These are phyloP conservation scores for Papilio elwesi DNA, from an alignment of 2,888 invertebrate genomes.

Conservation along the genomic window DNA sequence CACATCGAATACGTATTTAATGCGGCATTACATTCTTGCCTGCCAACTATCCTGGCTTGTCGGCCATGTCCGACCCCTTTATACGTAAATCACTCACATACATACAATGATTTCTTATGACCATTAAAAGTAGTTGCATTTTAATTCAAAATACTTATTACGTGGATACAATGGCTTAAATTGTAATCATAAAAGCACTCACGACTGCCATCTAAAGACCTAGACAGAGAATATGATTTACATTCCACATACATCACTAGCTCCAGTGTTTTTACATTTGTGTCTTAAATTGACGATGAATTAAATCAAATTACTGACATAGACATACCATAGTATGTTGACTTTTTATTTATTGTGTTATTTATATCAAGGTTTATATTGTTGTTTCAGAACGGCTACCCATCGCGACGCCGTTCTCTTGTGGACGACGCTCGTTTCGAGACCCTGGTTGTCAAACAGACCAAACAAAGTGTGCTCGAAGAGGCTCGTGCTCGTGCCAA, in stretches of 20 bases:
- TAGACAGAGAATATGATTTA: background rate
- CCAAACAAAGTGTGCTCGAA: constrained; percentile 95
- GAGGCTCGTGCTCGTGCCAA: constrained; percentile 95
- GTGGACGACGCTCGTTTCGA: constrained; percentile 99
- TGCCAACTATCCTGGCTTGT: constrained; percentile 16
- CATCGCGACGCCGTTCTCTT: constrained; percentile 96
- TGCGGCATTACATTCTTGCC: constrained; percentile 23
- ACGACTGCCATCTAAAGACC: background rate
- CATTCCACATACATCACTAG: background rate
- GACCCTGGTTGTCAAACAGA: constrained; percentile 97
- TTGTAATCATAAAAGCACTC: background rate
- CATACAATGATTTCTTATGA: constrained; percentile 30
- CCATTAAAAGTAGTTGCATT: constrained; percentile 8
- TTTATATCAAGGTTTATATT: constrained; percentile 22
- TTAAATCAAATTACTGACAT: too few species aligned
- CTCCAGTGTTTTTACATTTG: background rate
- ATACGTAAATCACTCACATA: background rate
- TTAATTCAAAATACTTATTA: constrained; percentile 2
- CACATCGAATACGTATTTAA: background rate
- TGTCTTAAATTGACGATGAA: too few species aligned
- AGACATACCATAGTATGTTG: background rate
- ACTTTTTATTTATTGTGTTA: background rate
- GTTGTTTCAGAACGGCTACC: constrained; percentile 96
- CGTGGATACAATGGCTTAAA: background rate
- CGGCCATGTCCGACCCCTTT: constrained; percentile 36